Evolutionary conservation across 1,140 invertebrate species (phyloP).

Genomic region (Ptiloglossa arizonensis): DNA sequence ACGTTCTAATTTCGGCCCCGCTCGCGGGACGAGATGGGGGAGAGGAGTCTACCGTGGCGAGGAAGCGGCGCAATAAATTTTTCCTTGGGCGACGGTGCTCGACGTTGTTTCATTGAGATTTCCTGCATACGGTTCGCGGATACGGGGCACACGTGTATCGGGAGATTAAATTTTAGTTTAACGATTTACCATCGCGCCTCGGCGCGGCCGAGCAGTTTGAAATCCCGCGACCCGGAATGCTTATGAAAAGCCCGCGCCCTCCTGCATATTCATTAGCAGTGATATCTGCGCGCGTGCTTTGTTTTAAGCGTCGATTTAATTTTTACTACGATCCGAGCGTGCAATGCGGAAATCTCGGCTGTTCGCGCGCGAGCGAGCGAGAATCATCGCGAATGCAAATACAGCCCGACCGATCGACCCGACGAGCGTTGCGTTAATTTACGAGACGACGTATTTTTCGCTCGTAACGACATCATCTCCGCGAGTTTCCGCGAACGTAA

Average conservation of each 20-base stretch:
- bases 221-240: slow-evolving; percentile 44
- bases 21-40: background rate
- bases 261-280: slow-evolving; percentile 56
- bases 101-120: background rate
- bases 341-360: background rate
- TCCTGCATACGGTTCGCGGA: background rate
- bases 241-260: slow-evolving; percentile 52
- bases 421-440: slow-evolving; percentile 2
- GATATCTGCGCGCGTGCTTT: slow-evolving; percentile 34
- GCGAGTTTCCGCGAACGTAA: background rate
- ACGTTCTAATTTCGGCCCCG: background rate
- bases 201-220: slow-evolving; percentile 5
- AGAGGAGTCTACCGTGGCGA: too few species aligned
- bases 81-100: background rate
- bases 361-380: background rate
- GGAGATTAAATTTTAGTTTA: slow-evolving; percentile 54
- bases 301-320: slow-evolving; percentile 48
- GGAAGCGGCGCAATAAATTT: slow-evolving; percentile 52
- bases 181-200: slow-evolving; percentile 38
- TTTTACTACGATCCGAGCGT: slow-evolving; percentile 34
- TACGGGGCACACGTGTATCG: slow-evolving; percentile 12
- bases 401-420: background rate
- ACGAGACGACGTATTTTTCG: background rate
- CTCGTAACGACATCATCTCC: background rate
- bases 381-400: slow-evolving; percentile 15